Evolutionary conservation across 2,797 vertebrate species (phyloP), one percentile per base, ranked within the genome.

Genomic region (Heterohyrax brucei): DNA sequence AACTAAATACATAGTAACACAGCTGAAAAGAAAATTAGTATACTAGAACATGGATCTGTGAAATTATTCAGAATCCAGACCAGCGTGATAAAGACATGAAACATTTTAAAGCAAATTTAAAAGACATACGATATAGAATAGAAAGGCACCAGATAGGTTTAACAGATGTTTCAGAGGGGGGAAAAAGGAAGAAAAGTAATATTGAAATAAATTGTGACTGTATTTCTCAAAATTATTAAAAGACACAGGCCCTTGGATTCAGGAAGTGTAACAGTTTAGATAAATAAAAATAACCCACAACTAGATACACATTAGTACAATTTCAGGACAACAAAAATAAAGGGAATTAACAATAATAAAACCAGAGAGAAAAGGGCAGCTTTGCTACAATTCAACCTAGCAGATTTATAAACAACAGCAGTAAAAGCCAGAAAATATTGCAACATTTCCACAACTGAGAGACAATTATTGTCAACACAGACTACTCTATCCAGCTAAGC

Each of bases 191-290:
- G 56, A 16, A 48, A 77, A 87, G 10, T 56, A 64, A 89, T 53
- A 79, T 81, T 70, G 26, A 94, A 89, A 82, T 22, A 91, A 9
- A 59, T 3, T 84, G 1, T 84, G 8, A 14, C 28, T 93, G 50
- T 79, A 62, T 7, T 77, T 93, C 92, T 44, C 61, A 79, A 91
- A 93, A 75, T 91, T 78, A 26, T 44, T 92, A 85, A 80, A 94
- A 75, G 46, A 33, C 14, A 59, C 46, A 33, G 87, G 77, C 64
- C 33, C 16, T 79, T 1, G 68, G 72, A 82, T 7, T 92, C 46
- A 83, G 85, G 14, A 82, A 68, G 19, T 30, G 1, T 87, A 92
- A 83, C 12, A 95, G 85, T 18, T 5, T 89, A 44, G 30, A 61
- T 73, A 83, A 75, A 86, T 92, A 95, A 92, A 94, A 48, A 2